These are phyloP conservation scores for Perithous albicinctus DNA, from an alignment of 2,888 invertebrate genomes.

Conservation along the genomic window DNA sequence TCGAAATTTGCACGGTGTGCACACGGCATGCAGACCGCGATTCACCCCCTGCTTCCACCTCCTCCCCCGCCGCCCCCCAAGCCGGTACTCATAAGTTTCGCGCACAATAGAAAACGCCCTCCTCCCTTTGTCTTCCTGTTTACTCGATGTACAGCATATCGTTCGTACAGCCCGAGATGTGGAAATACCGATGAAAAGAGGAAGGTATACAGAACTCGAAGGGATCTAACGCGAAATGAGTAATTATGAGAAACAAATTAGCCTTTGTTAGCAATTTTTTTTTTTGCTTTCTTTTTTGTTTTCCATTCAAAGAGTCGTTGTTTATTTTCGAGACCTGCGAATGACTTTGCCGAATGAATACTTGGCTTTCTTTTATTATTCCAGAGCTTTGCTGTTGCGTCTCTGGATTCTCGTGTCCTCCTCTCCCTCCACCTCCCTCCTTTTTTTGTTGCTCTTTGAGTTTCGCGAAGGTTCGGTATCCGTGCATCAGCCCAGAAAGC, in stretches of 20 bases:
- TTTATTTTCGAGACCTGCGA: constrained; percentile 2
- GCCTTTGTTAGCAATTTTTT: constrained; percentile 20
- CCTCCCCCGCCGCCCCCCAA: not conserved
- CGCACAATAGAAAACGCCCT: constrained; percentile 29
- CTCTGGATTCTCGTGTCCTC: not conserved
- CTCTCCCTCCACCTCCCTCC: no score
- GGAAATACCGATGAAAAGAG: constrained; percentile 8
- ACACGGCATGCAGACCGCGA: constrained; percentile 7
- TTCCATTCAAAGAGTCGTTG: constrained; percentile 3
- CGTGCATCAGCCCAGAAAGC: constrained; percentile 8
- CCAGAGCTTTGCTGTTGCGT: not conserved
- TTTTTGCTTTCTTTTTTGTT: not conserved
- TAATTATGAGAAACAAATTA: constrained; percentile 45
- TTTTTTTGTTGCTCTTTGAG: not conserved
- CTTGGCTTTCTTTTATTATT: constrained; percentile 38
- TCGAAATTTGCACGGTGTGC: constrained; percentile 42
- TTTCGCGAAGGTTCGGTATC: constrained; percentile 2
- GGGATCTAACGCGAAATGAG: constrained; percentile 18
- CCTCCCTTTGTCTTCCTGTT: constrained; percentile 11
- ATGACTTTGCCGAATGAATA: constrained; percentile 29
- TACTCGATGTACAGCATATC: not conserved
- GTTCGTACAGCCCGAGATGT: not conserved
- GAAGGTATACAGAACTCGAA: not conserved
- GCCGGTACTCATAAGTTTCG: constrained; percentile 9
- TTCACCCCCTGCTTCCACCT: not conserved